Conservation (phyloP, 2,113 vertebrate species). For the rabbit (Oryctolagus cuniculus) region mOryCun1.1 NC_091451.1:46927501-46928000, state of each 20-base stretch:
- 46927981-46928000: too few species aligned
- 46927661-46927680: background rate
- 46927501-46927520: background rate
- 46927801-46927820: background rate
- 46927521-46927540: background rate
- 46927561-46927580: background rate
- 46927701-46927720: too few species aligned
- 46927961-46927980: background rate
- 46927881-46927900: accelerated
- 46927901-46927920: accelerated
- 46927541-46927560: background rate
- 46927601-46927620: too few species aligned
- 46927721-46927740: background rate
- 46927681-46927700: too few species aligned
- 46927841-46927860: background rate
- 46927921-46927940: background rate
- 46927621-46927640: background rate
- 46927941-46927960: accelerated
- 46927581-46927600: too few species aligned
- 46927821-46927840: accelerated
- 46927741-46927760: accelerated
- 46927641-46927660: background rate
- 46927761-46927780: background rate
- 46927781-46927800: background rate
- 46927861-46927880: accelerated